Evolutionary conservation across 1,140 invertebrate genomes (phyloP).

Genomic region (Ectropis grisescens): DNA sequence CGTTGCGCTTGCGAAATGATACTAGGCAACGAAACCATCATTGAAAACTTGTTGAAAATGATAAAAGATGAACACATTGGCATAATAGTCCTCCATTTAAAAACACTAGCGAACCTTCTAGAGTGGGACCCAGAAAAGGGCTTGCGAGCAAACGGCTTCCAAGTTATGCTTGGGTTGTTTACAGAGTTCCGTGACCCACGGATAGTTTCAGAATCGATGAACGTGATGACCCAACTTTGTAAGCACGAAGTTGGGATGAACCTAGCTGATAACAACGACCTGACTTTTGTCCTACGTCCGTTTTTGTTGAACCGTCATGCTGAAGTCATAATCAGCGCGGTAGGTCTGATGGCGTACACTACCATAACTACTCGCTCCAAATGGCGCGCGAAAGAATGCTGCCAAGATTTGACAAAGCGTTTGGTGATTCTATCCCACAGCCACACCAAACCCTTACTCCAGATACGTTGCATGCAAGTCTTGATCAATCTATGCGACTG

Average conservation of each 20-base stretch:
- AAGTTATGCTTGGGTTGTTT: conserved; percentile 41
- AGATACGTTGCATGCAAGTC: conserved; percentile 40
- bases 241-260: conserved; percentile 41
- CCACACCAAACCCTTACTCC: conserved; percentile 29
- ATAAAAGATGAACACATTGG: conserved; percentile 40
- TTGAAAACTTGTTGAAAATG: conserved; percentile 45
- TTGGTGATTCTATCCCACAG: conserved; percentile 24
- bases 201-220: conserved; percentile 35
- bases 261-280: conserved; percentile 42
- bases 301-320: conserved; percentile 16
- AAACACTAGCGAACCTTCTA: conserved; percentile 28
- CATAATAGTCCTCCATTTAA: conserved; percentile 41
- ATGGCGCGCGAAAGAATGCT: conserved; percentile 49
- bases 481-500: conserved; percentile 53
- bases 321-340: conserved; percentile 35
- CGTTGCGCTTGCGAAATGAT: conserved; percentile 34
- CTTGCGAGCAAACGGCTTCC: conserved; percentile 45
- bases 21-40: conserved; percentile 23
- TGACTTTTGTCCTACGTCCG: conserved; percentile 26
- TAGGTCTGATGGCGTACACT: conserved; percentile 35
- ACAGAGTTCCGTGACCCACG: conserved; percentile 20
- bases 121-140: conserved; percentile 41
- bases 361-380: conserved; percentile 48
- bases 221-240: conserved; percentile 48
- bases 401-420: conserved; percentile 22